Percentiles rank a stretch among this genome's conserved stretches.
phyloP scores from a whole-genome alignment of 1,140 invertebrate species.

The Bombus waltoni region DNA sequence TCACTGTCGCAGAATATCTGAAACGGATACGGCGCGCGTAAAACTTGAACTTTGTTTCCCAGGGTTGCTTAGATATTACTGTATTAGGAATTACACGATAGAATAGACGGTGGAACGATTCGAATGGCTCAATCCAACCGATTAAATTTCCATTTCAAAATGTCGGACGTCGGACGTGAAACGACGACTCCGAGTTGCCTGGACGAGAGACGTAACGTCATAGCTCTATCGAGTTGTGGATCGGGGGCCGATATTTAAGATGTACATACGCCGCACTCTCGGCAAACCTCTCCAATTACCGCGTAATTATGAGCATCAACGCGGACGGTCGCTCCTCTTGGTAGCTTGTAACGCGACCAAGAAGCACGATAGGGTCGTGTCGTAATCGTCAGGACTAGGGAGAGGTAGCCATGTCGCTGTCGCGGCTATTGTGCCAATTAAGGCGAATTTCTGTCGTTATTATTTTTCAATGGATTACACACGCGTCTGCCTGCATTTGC shows the following conservation, averaged over 20 bases:
- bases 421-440: constrained; percentile 78
- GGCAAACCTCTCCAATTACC: constrained; percentile 81
- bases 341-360: constrained; percentile 51
- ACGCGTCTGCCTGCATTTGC: constrained; percentile 69
- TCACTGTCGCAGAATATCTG: no score
- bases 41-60: no score
- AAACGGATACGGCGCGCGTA: no score
- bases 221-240: neutral
- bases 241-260: constrained; percentile 70
- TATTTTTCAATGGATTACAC: constrained; percentile 77
- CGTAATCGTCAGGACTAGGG: constrained; percentile 68
- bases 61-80: no score
- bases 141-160: constrained; percentile 14
- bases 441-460: constrained; percentile 78
- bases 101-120: neutral
- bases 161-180: neutral
- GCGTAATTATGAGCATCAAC: constrained; percentile 74
- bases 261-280: constrained; percentile 73
- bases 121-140: neutral
- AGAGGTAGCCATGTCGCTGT: constrained; percentile 13
- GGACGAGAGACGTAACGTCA: neutral
- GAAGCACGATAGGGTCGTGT: constrained; percentile 68
- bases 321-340: constrained; percentile 14
- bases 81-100: neutral
- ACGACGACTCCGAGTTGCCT: neutral